phyloP scores from a whole-genome alignment of 1,140 invertebrate genomes.

The Dryas iulia region DNA sequence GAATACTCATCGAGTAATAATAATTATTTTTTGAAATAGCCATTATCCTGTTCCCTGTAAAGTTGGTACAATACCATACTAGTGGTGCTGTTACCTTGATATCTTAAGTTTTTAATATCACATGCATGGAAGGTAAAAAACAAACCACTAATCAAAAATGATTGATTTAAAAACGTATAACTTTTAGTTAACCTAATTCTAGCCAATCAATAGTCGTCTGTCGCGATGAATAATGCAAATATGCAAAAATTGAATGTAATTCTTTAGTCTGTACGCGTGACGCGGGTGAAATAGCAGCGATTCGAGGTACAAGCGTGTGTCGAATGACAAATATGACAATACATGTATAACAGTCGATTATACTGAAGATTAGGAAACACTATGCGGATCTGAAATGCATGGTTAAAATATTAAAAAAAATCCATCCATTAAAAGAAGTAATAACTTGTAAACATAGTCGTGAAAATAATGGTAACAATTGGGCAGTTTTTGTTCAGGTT shows the following conservation, averaged over 20 bases:
- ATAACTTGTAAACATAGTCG: no score
- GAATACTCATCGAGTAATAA: no score
- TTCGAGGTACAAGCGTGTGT: constrained; percentile 54
- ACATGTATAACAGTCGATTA: constrained; percentile 12
- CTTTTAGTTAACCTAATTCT: constrained; percentile 28
- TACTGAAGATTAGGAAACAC: constrained; percentile 14
- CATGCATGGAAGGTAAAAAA: no score
- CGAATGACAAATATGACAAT: constrained; percentile 37
- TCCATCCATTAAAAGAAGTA: no score
- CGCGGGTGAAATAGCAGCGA: constrained; percentile 47
- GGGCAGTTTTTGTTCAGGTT: no score
- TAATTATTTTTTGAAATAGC: no score
- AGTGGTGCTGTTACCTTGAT: no score
- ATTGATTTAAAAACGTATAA: not conserved
- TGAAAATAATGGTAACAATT: no score
- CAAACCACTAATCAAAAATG: no score
- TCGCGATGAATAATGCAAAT: constrained; percentile 58
- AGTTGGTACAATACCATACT: no score
- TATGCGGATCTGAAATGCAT: not conserved
- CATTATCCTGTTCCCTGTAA: no score
- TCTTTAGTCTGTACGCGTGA: constrained; percentile 55
- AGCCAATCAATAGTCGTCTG: constrained; percentile 27
- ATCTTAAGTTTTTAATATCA: no score
- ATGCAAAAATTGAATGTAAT: constrained; percentile 65
- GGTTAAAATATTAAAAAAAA: not conserved